Base-by-base conservation (phyloP, 1,140 invertebrate species). In the Lucilia sericata region DNA sequence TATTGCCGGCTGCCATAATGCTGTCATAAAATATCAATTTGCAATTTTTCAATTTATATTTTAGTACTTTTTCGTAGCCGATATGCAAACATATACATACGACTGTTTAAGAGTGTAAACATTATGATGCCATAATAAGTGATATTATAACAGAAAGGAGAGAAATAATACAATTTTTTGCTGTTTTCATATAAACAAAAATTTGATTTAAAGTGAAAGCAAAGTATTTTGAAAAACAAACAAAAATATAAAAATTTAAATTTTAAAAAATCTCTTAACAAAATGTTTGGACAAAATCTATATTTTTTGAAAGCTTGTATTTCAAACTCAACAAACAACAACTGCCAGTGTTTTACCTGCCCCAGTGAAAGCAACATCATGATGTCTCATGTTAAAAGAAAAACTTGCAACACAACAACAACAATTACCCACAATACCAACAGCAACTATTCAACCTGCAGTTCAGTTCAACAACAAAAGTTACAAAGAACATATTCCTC, bases 1-100 rank as follows among this genome's bases (percentile, higher is more conserved):
- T 74, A 42, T 42, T 42, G 42, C 42, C 42, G 17, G 51, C 17
- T 55, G 74, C 30, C 51, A 55, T 42, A 42, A 42, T 14, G 34
- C 74, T 76, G 74, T 76, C 74, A 76, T 76, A 76, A 76, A 76
- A 76, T 76, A 76, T 76, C 34, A 76, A 83, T 76, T 78, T 55
- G 49, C 25, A 5, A 78, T 76, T 83, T 60, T 78, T 83, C 47
- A 60, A 76, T 78, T 70, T 76, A 76, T 42, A 42, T 55, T n/a
- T 55, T 55, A 55, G 5, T 3, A 42, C 74, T 42, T 76, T 36
- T 83, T 55, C 25, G 42, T 78, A 21, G 8, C 30, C 17, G 74
- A 36, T n/a, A 36, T 76, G 74, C 13, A 42, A 2, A 30, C 3
- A 30, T 30, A 30, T 30, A 30, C 25, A 30, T 30, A 30, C 25